Evolutionary conservation across 2,888 invertebrate genomes (phyloP).

Genomic region (Eristalinus aeneus): DNA sequence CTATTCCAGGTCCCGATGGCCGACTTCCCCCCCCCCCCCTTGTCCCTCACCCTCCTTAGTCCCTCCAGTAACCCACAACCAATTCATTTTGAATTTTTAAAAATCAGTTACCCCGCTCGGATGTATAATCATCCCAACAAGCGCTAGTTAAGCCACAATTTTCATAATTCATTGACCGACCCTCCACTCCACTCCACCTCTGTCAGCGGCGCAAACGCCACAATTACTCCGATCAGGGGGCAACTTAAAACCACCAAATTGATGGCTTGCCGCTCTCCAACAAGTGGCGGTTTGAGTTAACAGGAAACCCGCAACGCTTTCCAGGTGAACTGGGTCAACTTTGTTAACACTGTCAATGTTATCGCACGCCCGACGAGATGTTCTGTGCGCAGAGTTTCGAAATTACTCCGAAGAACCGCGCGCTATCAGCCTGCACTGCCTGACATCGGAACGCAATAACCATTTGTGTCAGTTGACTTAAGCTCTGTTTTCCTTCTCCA

Average conservation of each 20-base stretch:
- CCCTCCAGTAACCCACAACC: slow-evolving; percentile 2
- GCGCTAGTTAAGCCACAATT: slow-evolving; percentile 61
- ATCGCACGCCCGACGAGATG: neutral
- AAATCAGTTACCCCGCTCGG: slow-evolving; percentile 29
- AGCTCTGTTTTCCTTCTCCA: slow-evolving; percentile 11
- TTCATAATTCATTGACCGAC: slow-evolving; percentile 67
- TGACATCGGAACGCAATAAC: slow-evolving; percentile 67
- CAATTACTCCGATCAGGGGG: slow-evolving; percentile 28
- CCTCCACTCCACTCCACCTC: neutral
- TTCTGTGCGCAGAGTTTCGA: neutral
- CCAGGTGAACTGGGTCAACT: neutral
- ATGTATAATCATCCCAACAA: slow-evolving; percentile 52
- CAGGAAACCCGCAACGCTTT: too few species aligned
- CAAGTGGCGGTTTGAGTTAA: neutral
- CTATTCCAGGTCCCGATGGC: too few species aligned
- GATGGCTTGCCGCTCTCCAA: slow-evolving; percentile 13
- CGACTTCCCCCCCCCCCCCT: too few species aligned
- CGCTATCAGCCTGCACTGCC: slow-evolving; percentile 22
- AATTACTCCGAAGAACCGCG: neutral
- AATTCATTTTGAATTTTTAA: slow-evolving; percentile 29
- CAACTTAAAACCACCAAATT: slow-evolving; percentile 36
- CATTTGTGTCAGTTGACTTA: slow-evolving; percentile 62
- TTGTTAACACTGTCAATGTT: neutral
- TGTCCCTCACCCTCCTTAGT: neutral
- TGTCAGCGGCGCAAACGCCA: slow-evolving; percentile 3